Evolutionary conservation across 2,113 vertebrate species (phyloP), one percentile per base, ranked within the genome.

Genomic region (Propithecus coquereli): DNA sequence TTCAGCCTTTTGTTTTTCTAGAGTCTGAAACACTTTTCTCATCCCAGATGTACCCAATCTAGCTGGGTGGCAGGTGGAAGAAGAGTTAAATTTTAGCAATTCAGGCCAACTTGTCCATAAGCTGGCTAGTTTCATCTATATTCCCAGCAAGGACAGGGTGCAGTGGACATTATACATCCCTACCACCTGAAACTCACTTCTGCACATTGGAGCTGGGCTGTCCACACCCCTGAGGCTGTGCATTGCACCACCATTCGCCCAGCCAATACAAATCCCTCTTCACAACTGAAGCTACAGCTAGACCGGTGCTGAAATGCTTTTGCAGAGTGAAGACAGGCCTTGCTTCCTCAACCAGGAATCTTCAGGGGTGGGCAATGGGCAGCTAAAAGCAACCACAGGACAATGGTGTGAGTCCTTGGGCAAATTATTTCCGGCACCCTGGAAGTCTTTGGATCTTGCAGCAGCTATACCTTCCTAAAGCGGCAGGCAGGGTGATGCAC

Each of bases 231-330:
- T 0, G 86, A 94, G 8, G 90, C 95, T 0, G 82, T 98, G 95
- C 98, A 99, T 23, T 50, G 96, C 37, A 98, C 73, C 27, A 92
- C 87, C 18, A 80, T 74, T 2, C 96, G 17, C 13, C 83, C 94
- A 27, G 86, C 98, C 57, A 98, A 73, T 47, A 79, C 0, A 86
- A 98, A 99, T 70, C 98, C 98, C 34, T 98, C 93, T 70, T 98
- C 91, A 25, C 99, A 99, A 59, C 93, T 97, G 90, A 98, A 99
- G 50, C 91, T 79, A 65, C 98, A 99, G 7, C 20, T 90, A 8
- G 98, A 98, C 45, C 82, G 32, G 14, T 97, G 98, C 37, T 96
- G n/a, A 87, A 97, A 98, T 0, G 96, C 34, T 40, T 97, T 97
- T 37, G 97, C 37, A 7, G 92, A 66, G 43, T 98, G 97, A 34